Percentiles rank a stretch among this genome's conserved stretches.
Evolutionary conservation across 2,888 invertebrate genomes (phyloP).

Genomic region (Hirtodrosophila trivittata): DNA sequence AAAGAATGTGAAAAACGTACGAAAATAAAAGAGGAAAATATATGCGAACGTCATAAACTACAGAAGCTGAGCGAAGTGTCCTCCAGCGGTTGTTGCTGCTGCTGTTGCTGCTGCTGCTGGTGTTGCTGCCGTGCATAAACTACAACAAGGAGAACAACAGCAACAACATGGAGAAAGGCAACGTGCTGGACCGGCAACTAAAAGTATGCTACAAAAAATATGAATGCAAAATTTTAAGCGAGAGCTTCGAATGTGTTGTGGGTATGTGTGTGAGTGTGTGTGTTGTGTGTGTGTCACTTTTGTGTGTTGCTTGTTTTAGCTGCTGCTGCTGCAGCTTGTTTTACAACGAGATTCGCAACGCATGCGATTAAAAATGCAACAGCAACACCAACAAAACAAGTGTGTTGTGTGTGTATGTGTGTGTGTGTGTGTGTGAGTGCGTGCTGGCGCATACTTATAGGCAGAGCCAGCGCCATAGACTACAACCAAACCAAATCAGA

Average conservation of each 20-base stretch:
- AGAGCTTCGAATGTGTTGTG: constrained; percentile 11
- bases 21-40: constrained; percentile 6
- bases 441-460: constrained; percentile 36
- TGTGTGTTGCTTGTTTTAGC: constrained; percentile 20
- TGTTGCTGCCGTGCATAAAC: constrained; percentile 29
- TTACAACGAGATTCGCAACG: constrained; percentile 21
- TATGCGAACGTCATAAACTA: constrained; percentile 29
- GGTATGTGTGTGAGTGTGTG: constrained; percentile 5
- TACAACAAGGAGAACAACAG: constrained; percentile 27
- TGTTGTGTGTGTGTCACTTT: constrained; percentile 1
- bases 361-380: constrained; percentile 65
- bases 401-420: constrained; percentile 18
- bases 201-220: constrained; percentile 69
- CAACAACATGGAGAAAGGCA: constrained; percentile 28
- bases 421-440: constrained; percentile 23
- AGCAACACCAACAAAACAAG: constrained; percentile 48
- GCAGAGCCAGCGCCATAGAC: constrained; percentile 34
- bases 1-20: neutral
- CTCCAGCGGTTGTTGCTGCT: constrained; percentile 28
- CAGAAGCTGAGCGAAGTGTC: constrained; percentile 26
- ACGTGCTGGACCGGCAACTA: constrained; percentile 48
- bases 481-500: constrained; percentile 40
- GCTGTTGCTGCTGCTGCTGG: constrained; percentile 27
- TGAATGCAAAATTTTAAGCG: constrained; percentile 42
- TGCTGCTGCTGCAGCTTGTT: constrained; percentile 25